These are phyloP conservation scores for Pristis pectinata DNA, from an alignment of 2,797 vertebrate genomes.

Conservation along the genomic window DNA sequence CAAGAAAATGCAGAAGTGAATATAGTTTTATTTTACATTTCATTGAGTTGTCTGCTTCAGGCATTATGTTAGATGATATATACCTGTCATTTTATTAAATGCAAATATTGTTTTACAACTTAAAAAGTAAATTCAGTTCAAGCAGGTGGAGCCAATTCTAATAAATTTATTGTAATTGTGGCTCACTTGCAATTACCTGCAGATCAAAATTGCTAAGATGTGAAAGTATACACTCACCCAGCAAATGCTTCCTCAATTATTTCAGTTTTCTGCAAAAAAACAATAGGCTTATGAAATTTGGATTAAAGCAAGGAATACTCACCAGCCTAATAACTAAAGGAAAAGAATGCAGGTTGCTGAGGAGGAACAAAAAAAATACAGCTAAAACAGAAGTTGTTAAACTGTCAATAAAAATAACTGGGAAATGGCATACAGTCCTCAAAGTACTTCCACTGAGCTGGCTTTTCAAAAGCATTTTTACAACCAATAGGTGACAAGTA, in stretches of 20 bases:
- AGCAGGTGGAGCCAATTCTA: not conserved
- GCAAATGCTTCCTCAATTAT: constrained; percentile 96
- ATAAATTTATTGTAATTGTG: not conserved
- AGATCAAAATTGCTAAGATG: constrained; percentile 24
- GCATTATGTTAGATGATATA: not conserved
- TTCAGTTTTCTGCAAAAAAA: constrained; percentile 80
- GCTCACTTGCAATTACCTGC: not conserved
- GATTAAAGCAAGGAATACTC: not conserved
- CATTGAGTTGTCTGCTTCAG: not conserved
- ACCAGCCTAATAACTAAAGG: not conserved
- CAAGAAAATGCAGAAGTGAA: not conserved
- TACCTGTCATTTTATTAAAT: not conserved
- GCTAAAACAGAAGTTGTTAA: not conserved
- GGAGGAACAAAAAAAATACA: not conserved
- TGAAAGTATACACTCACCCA: constrained; percentile 65
- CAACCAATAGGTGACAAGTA: too few species aligned
- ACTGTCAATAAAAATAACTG: not conserved
- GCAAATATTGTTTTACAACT: too few species aligned
- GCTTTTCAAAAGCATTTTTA: not conserved
- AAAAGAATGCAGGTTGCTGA: not conserved
- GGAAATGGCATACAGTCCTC: not conserved
- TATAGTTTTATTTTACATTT: too few species aligned
- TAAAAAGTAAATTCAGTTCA: not conserved
- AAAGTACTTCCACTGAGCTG: not conserved
- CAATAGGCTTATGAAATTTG: not conserved